Base-by-base conservation (phyloP, 2,113 vertebrate species). In the Perccottus glenii region DNA sequence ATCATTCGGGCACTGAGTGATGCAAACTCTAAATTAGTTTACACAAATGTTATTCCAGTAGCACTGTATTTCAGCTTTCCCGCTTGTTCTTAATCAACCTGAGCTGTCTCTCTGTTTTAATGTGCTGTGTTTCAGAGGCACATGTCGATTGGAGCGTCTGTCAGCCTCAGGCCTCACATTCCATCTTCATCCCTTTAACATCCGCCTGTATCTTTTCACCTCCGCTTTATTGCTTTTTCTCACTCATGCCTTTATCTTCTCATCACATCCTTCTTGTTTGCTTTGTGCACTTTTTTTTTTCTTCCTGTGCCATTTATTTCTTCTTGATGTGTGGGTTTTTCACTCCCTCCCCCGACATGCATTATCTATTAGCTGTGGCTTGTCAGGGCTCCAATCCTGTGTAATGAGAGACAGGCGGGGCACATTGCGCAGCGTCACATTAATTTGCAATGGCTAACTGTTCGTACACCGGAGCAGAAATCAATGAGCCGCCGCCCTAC, bases 331-430 rank as follows among this genome's bases (percentile, higher is more conserved):
- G 8, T 55, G 14, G n/a, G 11, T 50, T 15, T 44, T 27, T 3
- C 43, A 47, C 44, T 47, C 40, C 12, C 19, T 16, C 15, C 36
- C 49, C 67, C 71, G 60, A 35, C 48, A 63, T 86, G 78, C 72
- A 81, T 89, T 86, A 89, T 89, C 85, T 87, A 90, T 90, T 81
- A 84, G 74, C 72, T 47, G 77, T 75, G 69, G 81, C 71, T 89
- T 88, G 84, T 89, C 80, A 78, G 83, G 78, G 68, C 83, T 80
- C 75, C 64, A 9, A 74, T 77, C 67, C 53, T 42, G 69, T 85
- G 88, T 90, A 91, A 91, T 79, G 68, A 83, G 86, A 91, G 88
- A 88, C 86, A 81, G 75, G 77, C 46, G 11, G 72, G 73, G 71
- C 73, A 66, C 85, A 86, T 90, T 80, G 75, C 64, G 46, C 52